Percentiles rank a stretch among this genome's conserved stretches.
phyloP scores from a whole-genome alignment of 2,113 vertebrate genomes.

The Otus sunia region DNA sequence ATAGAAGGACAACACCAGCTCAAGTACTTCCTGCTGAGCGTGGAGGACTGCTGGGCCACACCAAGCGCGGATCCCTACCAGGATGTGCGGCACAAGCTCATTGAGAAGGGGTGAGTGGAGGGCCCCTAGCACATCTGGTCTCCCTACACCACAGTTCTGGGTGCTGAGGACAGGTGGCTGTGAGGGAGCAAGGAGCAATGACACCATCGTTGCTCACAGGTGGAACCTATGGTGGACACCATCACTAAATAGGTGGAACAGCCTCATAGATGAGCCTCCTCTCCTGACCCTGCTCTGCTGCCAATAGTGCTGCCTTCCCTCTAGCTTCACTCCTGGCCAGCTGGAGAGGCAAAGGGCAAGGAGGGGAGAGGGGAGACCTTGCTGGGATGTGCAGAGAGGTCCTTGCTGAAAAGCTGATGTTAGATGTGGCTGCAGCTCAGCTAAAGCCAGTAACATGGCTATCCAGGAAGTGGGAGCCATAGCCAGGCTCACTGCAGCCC shows the following conservation, averaged over 20 bases:
- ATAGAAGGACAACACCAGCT: conserved; percentile 52
- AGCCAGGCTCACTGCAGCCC: neutral
- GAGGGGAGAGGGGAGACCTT: neutral
- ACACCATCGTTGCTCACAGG: neutral
- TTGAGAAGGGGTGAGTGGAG: conserved; percentile 52
- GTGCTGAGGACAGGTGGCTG: neutral
- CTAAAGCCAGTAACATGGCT: neutral
- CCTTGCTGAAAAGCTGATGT: neutral
- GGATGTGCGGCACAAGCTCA: neutral
- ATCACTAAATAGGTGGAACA: neutral
- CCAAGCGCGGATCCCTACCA: neutral
- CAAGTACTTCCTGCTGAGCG: conserved; percentile 47
- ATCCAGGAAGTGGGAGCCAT: neutral
- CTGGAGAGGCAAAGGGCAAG: neutral
- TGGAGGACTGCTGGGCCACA: conserved; percentile 68
- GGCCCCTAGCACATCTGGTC: accelerated
- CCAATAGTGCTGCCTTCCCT: neutral
- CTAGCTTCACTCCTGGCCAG: neutral
- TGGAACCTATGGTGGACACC: neutral
- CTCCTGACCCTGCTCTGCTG: neutral
- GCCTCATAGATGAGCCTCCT: neutral
- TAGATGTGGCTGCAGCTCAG: neutral
- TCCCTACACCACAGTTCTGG: neutral
- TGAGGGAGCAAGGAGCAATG: neutral
- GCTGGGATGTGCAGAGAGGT: neutral